A percentile compares a stretch with the other conserved stretches of the same genome.
phyloP scores from a whole-genome alignment of 2,113 vertebrate genomes.

The Eulemur rufifrons region DNA sequence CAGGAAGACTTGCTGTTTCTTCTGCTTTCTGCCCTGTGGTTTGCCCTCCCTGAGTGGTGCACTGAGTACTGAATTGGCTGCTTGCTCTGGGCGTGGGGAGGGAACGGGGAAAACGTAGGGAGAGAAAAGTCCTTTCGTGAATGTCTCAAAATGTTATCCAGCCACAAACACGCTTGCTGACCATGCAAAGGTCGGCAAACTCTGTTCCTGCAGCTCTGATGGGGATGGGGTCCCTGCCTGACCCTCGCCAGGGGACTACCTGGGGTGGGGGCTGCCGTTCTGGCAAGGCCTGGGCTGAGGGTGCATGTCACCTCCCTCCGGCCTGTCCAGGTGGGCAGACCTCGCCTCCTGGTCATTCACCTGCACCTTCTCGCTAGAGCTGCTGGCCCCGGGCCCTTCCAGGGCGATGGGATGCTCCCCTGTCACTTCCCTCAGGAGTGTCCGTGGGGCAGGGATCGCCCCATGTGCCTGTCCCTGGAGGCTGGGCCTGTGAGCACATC shows the following conservation, averaged over 20 bases:
- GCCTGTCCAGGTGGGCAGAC: too few relatives aligned
- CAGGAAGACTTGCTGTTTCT: not conserved
- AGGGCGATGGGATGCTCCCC: rapidly evolving
- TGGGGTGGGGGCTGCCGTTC: not conserved
- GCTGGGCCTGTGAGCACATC: not conserved
- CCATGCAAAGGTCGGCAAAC: not conserved
- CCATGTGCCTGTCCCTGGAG: not conserved
- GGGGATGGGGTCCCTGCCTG: not conserved
- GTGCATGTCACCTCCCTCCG: not conserved
- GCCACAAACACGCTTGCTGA: not conserved
- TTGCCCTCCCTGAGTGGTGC: not conserved
- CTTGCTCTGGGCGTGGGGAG: not conserved
- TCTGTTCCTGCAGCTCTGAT: not conserved
- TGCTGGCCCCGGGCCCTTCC: too few relatives aligned
- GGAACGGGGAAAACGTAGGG: not conserved
- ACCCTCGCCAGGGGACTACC: not conserved
- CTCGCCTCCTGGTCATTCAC: not conserved
- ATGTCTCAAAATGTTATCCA: not conserved
- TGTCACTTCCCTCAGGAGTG: too few relatives aligned
- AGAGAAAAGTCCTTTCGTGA: not conserved
- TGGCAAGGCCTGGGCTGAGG: not conserved
- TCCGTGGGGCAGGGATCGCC: not conserved
- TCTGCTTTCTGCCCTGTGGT: not conserved
- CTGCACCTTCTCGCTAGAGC: not conserved
- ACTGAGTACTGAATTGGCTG: not conserved